phyloP scores from a whole-genome alignment of 2,113 vertebrate genomes.

The Archocentrus centrarchus region DNA sequence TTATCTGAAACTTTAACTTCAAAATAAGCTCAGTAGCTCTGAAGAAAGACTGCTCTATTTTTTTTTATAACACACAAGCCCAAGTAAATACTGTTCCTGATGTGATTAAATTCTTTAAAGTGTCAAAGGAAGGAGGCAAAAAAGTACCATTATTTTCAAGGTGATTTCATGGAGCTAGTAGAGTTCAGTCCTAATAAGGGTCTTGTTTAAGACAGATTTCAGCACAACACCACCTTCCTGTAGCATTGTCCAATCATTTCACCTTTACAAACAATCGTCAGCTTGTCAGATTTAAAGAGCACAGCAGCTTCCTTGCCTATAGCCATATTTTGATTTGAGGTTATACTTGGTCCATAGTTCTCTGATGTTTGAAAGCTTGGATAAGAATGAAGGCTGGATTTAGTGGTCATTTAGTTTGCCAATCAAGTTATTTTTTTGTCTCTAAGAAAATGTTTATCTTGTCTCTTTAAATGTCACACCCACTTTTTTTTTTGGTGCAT shows the following conservation, averaged over 20 bases:
- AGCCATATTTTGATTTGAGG: slow-evolving; percentile 14
- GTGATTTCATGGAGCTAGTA: background rate
- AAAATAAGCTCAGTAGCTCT: slow-evolving; percentile 6
- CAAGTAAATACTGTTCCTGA: slow-evolving; percentile 1
- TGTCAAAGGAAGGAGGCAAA: background rate
- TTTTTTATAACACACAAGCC: background rate
- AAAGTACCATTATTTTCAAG: background rate
- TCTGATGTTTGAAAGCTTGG: background rate
- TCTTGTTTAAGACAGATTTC: slow-evolving; percentile 19
- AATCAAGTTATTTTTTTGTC: slow-evolving; percentile 35
- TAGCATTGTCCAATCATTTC: slow-evolving; percentile 51
- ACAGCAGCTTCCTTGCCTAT: slow-evolving; percentile 25
- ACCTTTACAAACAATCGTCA: background rate
- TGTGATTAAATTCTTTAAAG: slow-evolving; percentile 17
- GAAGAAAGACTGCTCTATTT: slow-evolving; percentile 24
- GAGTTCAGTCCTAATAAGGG: slow-evolving; percentile 2
- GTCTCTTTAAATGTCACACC: slow-evolving; percentile 58
- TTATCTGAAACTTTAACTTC: slow-evolving; percentile 28
- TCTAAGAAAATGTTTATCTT: slow-evolving; percentile 23
- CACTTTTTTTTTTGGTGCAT: slow-evolving; percentile 48
- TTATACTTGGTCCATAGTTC: background rate
- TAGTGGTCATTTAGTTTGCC: slow-evolving; percentile 46
- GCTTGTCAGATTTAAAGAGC: slow-evolving; percentile 40
- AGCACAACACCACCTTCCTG: background rate
- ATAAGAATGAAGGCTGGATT: slow-evolving; percentile 7